Base-by-base conservation (phyloP, 2,797 vertebrate genomes). In the Sebastes kiyomatsui region DNA sequence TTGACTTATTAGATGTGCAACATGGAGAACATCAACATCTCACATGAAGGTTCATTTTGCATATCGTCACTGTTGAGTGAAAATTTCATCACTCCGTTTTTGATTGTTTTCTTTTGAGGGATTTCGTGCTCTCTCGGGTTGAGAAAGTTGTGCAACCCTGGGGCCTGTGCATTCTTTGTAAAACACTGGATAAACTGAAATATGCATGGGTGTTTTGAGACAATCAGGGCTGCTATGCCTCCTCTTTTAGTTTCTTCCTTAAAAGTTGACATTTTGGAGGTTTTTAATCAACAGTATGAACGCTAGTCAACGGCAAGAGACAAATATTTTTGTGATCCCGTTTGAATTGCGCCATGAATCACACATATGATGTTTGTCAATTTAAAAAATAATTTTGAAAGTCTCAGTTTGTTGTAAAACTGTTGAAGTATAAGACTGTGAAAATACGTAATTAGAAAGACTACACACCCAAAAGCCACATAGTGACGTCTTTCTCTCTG, bases 141-240 rank as follows among this genome's bases (percentile, higher is more conserved):
- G 52, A 30, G 60, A 79, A 80, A 65, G 75, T 84, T 88, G 84
- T 61, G 73, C 73, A 87, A 88, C 72, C 56, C 56, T 66, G 59
- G 35, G 68, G 35, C 54, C 74, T 75, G 73, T 46, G 78, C 77
- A 62, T 68, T 32, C 55, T 82, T 82, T 32, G 25, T 52, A 70
- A 67, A 86, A 82, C 64, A 56, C 30, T 75, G 69, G 69, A 67
- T 79, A 25, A 80, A 52, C 32, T 67, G 59, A 81, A 60, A 79
- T 79, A 77, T 73, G 33, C 73, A 62, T 25, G 54, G 64, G 68
- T 23, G 25, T 73, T 76, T 80, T 52, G 2, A 83, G 35, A 81
- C 59, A 69, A 42, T 72, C 7, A 58, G 20, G 10, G 12, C 71
- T 28, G 32, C 64, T 55, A 10, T 67, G 79, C 25, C 22, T 70